Evolutionary conservation across 2,888 invertebrate genomes (phyloP), one percentile per base, ranked within the genome.

Genomic region (Ormyrus rosae): DNA sequence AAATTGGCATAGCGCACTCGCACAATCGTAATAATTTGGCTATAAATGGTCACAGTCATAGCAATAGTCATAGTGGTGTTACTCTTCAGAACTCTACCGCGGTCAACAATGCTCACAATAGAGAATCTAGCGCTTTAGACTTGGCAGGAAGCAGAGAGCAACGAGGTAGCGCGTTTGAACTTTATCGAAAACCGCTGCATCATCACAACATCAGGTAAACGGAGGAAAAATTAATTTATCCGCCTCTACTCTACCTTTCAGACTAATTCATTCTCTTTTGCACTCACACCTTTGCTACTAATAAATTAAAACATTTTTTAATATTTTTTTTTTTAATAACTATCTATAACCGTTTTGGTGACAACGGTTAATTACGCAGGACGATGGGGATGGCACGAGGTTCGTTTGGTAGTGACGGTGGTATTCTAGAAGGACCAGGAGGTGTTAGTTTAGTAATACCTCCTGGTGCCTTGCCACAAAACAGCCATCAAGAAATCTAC

Each of bases 161-260:
- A 88, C 93, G 97, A 75, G 97, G 97, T 50, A 97, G 97, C 83
- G 98, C 98, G n/a, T 98, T 98, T 90, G 98, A 98, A 91, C 92
- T 98, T 82, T 98, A 98, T 90, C 94, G 97, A 84, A 98, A 98
- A 91, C 97, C 97, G 9, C 94, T 96, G 88, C 94, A 95, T 90
- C 95, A 96, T 93, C 95, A 96, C 90, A 96, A 95, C 88, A 91
- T 96, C 91, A 95, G 96, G 96, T 96, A 92, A 85, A 56, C 5
- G 1, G 34, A 34, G 4, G 34, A 34, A 34, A 34, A 34, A 34
- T 34, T 34, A 34, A 34, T 4, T 34, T 34, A 34, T 34, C 34
- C 34, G 4, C 4, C 4, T 34, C 34, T 34, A 34, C 34, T 34
- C 34, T 34, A 34, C 2, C 34, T 34, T 34, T 34, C 4, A 34